A percentile compares a stretch with the other conserved stretches of the same genome.
phyloP scores from a whole-genome alignment of 2,888 invertebrate species.

The Drosophila demipolita region DNA sequence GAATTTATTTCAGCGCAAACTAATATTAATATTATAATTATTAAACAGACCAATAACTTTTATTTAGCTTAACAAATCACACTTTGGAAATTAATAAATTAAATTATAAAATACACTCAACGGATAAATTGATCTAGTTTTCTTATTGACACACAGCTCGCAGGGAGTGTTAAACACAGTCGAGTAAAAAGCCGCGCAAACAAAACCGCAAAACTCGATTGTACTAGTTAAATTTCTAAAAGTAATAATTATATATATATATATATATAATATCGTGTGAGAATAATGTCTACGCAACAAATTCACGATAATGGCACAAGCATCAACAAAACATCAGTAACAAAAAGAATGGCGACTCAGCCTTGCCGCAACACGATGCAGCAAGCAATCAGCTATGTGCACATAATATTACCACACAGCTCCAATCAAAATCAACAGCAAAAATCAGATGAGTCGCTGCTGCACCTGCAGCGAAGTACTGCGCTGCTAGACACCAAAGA shows the following conservation, averaged over 20 bases:
- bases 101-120: not conserved
- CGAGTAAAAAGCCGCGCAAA: no score
- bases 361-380: constrained; percentile 45
- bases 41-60: not conserved
- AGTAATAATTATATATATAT: not conserved
- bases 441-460: constrained; percentile 73
- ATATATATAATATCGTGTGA: not conserved
- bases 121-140: constrained; percentile 17
- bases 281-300: constrained; percentile 38
- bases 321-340: constrained; percentile 32
- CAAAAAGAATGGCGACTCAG: constrained; percentile 50
- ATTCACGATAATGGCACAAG: constrained; percentile 20
- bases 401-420: constrained; percentile 78
- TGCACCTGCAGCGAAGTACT: constrained; percentile 81
- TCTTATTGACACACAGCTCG: constrained; percentile 20
- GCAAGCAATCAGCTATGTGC: constrained; percentile 75
- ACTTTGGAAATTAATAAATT: not conserved
- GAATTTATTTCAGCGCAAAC: constrained; percentile 1
- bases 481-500: constrained; percentile 75
- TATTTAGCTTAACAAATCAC: not conserved
- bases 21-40: not conserved
- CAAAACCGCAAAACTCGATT: not conserved
- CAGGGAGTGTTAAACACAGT: no score
- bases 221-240: not conserved
- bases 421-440: constrained; percentile 64